Base-by-base conservation (phyloP, 1,140 invertebrate genomes). In the Phymastichus coffea region DNA sequence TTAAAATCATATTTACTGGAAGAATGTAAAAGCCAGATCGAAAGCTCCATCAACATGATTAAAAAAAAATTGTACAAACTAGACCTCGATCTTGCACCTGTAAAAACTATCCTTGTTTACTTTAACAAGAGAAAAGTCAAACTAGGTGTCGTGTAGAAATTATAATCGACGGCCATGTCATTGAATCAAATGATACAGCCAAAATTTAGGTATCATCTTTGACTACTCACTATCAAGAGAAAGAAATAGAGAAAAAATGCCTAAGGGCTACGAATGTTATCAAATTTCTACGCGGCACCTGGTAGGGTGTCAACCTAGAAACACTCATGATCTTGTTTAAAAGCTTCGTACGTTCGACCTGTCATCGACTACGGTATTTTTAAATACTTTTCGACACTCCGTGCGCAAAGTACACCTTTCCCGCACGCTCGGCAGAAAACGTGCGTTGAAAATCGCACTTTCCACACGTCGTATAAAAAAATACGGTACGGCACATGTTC, bases 131-230 rank as follows among this genome's bases (percentile, higher is more conserved):
- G 54, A 49, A 47, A 38, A 2, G 33, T 43, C 17, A 10, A 25
- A n/a, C 51, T 44, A n/a, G 17, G 28, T 1, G 10, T 38, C 4
- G n/a, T n/a, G 49, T 44, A 2, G 25, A 40, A 25, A 59, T 59
- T 9, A 58, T 23, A 20, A 28, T 63, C 3, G 23, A 46, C 15
- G 30, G 33, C 14, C 10, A 15, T 17, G 19, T 15, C 4, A 55
- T 63, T 7, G 30, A 48, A 53, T 59, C 55, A 10, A 30, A 20
- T 33, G 23, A 12, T 23, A 15, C 2, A 1, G 46, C 28, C 14
- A 15, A 48, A 25, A 58, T 63, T 51, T 58, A 2, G 61, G 56
- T 15, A 41, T 63, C 14, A 28, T 30, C 0, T 57, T 63, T 23
- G 55, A 63, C 26, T 56, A 57, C 14, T 49, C 41, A 52, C 4